A percentile compares a stretch with the other conserved stretches of the same genome.
These are phyloP conservation scores for Cavia porcellus DNA, from an alignment of 2,113 vertebrate species.

Conservation along the genomic window DNA sequence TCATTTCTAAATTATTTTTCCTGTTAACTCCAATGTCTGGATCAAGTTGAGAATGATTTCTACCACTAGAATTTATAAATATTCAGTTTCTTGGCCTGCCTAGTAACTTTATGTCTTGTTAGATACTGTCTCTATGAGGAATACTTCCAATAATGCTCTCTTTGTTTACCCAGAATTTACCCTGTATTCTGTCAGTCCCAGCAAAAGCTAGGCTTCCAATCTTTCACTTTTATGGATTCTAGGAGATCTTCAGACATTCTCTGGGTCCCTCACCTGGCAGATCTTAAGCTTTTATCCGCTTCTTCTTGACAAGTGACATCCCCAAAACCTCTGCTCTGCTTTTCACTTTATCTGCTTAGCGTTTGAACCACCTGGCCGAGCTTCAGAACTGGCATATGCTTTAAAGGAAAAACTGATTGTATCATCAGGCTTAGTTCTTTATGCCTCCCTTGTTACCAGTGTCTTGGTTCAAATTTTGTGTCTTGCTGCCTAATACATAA, in stretches of 20 bases:
- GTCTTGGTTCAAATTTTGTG: neutral
- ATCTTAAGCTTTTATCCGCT: neutral
- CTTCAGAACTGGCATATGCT: constrained; percentile 40
- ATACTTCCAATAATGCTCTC: neutral
- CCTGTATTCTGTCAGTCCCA: constrained; percentile 4
- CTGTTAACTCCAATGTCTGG: neutral
- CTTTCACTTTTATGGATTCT: neutral
- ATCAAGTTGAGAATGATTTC: neutral
- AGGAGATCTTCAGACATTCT: neutral
- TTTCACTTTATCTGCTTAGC: constrained; percentile 60
- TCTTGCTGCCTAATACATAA: neutral
- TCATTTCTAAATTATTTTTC: neutral
- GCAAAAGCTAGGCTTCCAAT: neutral
- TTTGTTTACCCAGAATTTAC: neutral
- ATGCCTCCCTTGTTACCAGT: neutral
- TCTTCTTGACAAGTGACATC: constrained; percentile 16
- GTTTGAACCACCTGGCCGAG: neutral
- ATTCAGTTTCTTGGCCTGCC: constrained; percentile 14
- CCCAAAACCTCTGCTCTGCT: constrained; percentile 11
- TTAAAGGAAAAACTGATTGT: constrained; percentile 14
- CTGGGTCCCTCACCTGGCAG: neutral
- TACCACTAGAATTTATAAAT: constrained; percentile 32
- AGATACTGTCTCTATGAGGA: neutral
- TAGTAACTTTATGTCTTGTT: constrained; percentile 1
- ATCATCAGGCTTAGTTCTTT: constrained; percentile 13